These are phyloP conservation scores for Ennomos quercinarius DNA, from an alignment of 2,888 invertebrate genomes.

Conservation along the genomic window DNA sequence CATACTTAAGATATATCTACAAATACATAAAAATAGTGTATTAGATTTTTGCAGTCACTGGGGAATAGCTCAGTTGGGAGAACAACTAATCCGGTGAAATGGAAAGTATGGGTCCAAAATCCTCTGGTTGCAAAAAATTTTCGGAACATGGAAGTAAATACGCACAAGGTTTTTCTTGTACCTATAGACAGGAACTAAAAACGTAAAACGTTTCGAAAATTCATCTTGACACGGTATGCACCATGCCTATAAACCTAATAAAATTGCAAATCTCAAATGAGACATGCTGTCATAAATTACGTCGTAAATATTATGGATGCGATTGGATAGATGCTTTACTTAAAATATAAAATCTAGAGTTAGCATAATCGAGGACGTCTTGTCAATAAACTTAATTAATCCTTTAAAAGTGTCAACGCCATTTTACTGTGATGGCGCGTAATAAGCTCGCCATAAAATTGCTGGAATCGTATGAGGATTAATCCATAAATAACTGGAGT, in stretches of 20 bases:
- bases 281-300: slow-evolving; percentile 33
- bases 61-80: no score
- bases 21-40: no score
- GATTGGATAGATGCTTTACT: slow-evolving; percentile 28
- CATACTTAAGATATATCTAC: no score
- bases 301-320: slow-evolving; percentile 23
- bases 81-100: no score
- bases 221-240: not conserved
- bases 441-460: slow-evolving; percentile 33
- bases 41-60: no score
- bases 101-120: no score
- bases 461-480: slow-evolving; percentile 4
- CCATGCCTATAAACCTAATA: slow-evolving; percentile 11
- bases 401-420: slow-evolving; percentile 35
- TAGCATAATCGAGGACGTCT: slow-evolving; percentile 34
- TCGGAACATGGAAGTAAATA: no score
- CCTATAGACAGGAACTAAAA: no score
- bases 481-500: not conserved
- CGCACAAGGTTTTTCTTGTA: no score
- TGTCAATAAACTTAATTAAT: slow-evolving; percentile 35
- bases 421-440: slow-evolving; percentile 29
- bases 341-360: slow-evolving; percentile 37
- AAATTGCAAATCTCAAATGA: slow-evolving; percentile 28
- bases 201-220: no score
- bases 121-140: no score